phyloP scores from a whole-genome alignment of 2,888 invertebrate species.

The Lycaena phlaeas region DNA sequence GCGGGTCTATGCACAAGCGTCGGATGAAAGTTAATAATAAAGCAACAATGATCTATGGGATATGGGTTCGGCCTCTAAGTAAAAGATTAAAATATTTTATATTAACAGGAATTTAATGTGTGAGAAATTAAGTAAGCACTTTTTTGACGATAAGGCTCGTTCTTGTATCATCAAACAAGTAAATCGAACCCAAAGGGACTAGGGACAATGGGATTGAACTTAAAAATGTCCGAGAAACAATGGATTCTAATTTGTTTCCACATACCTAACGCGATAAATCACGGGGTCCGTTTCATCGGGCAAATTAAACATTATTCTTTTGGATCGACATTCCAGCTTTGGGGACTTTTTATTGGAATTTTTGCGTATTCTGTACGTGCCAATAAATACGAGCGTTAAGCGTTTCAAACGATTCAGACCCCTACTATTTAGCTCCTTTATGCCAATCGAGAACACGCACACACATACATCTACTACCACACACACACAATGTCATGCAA shows the following conservation, averaged over 20 bases:
- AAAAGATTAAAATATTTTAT: no score
- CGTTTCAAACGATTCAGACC: slow-evolving; percentile 47
- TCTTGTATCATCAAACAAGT: not conserved
- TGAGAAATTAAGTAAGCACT: no score
- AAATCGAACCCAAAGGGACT: not conserved
- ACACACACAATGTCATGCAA: slow-evolving; percentile 45
- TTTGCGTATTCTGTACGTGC: slow-evolving; percentile 66
- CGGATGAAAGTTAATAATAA: no score
- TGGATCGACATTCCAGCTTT: slow-evolving; percentile 48
- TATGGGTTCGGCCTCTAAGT: no score
- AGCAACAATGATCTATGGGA: no score
- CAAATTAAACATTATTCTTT: slow-evolving; percentile 72
- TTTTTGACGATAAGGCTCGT: no score
- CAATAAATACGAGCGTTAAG: slow-evolving; percentile 61
- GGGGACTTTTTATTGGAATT: slow-evolving; percentile 67
- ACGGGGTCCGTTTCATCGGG: slow-evolving; percentile 37
- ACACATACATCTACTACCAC: no score
- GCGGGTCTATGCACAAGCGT: no score
- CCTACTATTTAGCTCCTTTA: slow-evolving; percentile 58
- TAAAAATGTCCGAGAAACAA: slow-evolving; percentile 11
- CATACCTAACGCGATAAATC: slow-evolving; percentile 38
- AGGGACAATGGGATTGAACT: slow-evolving; percentile 7
- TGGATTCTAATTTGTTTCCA: slow-evolving; percentile 17
- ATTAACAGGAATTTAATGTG: no score
- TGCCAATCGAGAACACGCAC: slow-evolving; percentile 49